Evolutionary conservation across 2,797 vertebrate species (phyloP).

Genomic region (Manis pentadactyla): DNA sequence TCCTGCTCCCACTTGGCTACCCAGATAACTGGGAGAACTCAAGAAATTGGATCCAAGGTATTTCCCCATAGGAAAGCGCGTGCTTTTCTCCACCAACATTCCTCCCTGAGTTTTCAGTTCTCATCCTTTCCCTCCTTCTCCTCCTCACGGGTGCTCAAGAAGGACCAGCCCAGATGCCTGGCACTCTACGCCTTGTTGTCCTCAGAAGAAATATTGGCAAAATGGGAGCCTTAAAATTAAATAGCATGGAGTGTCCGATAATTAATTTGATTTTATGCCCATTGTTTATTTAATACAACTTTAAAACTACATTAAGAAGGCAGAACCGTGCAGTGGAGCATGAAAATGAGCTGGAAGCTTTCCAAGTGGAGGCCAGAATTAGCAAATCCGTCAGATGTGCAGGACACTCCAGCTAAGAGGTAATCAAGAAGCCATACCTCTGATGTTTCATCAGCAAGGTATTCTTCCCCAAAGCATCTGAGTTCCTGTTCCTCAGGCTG

Average conservation of each 20-base stretch:
- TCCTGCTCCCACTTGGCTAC: not conserved
- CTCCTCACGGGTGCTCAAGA: constrained; percentile 69
- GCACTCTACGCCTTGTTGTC: constrained; percentile 83
- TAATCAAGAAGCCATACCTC: not conserved
- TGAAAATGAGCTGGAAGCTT: constrained; percentile 83
- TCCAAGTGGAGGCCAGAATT: constrained; percentile 80
- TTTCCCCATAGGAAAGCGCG: constrained; percentile 44
- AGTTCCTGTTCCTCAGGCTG: not conserved
- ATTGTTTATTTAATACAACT: constrained; percentile 87
- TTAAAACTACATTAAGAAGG: constrained; percentile 83
- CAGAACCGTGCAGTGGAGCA: constrained; percentile 78
- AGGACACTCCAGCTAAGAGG: constrained; percentile 20
- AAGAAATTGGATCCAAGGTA: constrained; percentile 18
- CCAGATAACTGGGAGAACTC: not conserved
- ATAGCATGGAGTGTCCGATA: constrained; percentile 88
- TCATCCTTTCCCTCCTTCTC: constrained; percentile 60
- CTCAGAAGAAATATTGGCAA: constrained; percentile 86
- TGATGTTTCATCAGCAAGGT: not conserved
- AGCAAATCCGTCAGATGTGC: constrained; percentile 74
- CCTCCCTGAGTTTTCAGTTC: not conserved
- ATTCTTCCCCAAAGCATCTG: not conserved
- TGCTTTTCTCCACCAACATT: not conserved
- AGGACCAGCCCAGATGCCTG: constrained; percentile 62
- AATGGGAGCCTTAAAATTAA: constrained; percentile 88
- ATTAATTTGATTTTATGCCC: constrained; percentile 87